phyloP scores from a whole-genome alignment of 2,113 vertebrate genomes.

The Petaurus breviceps region DNA sequence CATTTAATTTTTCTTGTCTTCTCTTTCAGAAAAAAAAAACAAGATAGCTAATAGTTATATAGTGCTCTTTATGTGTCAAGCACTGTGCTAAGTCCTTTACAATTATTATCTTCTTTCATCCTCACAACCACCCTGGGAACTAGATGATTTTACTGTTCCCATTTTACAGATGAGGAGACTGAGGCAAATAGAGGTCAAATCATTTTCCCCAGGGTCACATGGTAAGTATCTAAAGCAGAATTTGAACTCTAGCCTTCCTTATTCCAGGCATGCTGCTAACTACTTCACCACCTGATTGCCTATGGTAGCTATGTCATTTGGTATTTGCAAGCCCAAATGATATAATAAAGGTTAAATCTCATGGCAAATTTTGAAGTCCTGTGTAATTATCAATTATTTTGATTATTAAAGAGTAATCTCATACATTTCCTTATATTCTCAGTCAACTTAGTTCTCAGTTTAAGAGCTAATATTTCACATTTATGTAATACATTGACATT shows the following conservation, averaged over 20 bases:
- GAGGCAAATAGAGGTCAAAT: neutral
- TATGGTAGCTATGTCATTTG: neutral
- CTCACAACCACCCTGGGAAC: neutral
- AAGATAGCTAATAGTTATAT: neutral
- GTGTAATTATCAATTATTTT: neutral
- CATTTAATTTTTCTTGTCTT: neutral
- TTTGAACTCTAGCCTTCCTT: neutral
- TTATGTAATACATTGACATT: neutral
- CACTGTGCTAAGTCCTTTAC: neutral
- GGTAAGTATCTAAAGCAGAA: neutral
- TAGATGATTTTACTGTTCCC: neutral
- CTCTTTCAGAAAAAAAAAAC: neutral
- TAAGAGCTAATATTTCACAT: neutral
- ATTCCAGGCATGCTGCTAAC: neutral
- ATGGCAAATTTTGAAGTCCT: neutral
- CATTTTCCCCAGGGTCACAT: neutral
- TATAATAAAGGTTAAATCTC: neutral
- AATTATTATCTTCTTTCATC: neutral
- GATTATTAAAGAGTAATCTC: neutral
- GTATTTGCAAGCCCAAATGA: neutral
- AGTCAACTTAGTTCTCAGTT: neutral
- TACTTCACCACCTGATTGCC: neutral
- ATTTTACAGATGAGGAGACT: neutral
- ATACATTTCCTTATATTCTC: neutral
- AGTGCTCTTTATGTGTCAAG: neutral